These are phyloP conservation scores for Mycalesis mineus DNA, from an alignment of 2,888 invertebrate genomes.

Conservation along the genomic window DNA sequence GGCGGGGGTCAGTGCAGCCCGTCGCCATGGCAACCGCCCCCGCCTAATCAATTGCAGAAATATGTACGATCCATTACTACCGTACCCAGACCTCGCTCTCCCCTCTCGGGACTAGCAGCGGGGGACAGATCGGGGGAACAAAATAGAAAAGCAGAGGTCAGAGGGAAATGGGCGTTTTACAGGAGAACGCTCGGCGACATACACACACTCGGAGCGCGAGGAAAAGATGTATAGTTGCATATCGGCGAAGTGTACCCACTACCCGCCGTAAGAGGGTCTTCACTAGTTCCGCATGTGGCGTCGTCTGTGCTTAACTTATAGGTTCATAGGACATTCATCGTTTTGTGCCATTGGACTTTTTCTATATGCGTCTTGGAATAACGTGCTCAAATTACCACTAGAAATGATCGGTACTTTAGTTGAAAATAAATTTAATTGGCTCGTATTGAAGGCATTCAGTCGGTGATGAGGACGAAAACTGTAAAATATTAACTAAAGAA, in stretches of 20 bases:
- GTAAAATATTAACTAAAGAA: neutral
- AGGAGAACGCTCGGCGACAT: constrained; percentile 54
- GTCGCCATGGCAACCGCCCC: constrained; percentile 73
- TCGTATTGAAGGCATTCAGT: neutral
- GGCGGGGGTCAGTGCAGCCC: constrained; percentile 40
- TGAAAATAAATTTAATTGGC: no score
- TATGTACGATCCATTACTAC: constrained; percentile 71
- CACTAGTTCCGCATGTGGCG: neutral
- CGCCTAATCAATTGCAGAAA: constrained; percentile 79
- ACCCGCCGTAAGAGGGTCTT: constrained; percentile 1
- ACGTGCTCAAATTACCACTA: no score
- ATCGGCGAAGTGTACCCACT: constrained; percentile 5
- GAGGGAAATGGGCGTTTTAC: constrained; percentile 43
- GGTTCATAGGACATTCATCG: no score
- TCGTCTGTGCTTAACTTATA: no score
- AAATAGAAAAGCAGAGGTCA: constrained; percentile 38
- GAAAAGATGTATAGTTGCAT: constrained; percentile 59
- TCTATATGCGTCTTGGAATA: no score
- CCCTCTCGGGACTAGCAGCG: constrained; percentile 33
- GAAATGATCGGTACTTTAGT: no score
- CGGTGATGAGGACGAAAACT: neutral
- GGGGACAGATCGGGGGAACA: constrained; percentile 28
- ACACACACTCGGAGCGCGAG: constrained; percentile 52
- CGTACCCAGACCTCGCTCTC: constrained; percentile 33
- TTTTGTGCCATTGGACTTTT: no score